These are phyloP conservation scores for Fundulus diaphanus DNA, from an alignment of 2,797 vertebrate genomes.

Conservation along the genomic window DNA sequence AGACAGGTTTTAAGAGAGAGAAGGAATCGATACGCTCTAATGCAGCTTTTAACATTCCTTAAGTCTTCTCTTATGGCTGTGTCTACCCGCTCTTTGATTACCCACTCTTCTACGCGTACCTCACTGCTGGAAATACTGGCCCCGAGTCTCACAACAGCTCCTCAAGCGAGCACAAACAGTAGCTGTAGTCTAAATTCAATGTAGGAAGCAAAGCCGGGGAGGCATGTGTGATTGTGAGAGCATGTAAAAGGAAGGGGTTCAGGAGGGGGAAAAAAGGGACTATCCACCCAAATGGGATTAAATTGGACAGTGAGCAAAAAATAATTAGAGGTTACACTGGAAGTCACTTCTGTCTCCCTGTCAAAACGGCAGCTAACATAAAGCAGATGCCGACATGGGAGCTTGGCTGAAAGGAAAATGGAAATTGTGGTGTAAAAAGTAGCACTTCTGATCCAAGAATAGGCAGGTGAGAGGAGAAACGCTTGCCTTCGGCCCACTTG, in stretches of 20 bases:
- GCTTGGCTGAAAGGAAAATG: constrained; percentile 43
- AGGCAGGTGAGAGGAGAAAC: constrained; percentile 44
- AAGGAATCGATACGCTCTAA: constrained; percentile 61
- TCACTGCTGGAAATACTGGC: constrained; percentile 10
- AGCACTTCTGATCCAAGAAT: constrained; percentile 36
- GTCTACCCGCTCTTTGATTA: background rate
- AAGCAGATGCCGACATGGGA: constrained; percentile 70
- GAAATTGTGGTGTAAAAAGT: constrained; percentile 46
- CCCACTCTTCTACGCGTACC: background rate
- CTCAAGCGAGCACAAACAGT: constrained; percentile 4
- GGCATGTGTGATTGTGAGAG: constrained; percentile 8
- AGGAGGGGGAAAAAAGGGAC: constrained; percentile 13
- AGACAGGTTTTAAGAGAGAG: constrained; percentile 23
- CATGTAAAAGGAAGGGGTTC: constrained; percentile 8
- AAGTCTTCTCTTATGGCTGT: constrained; percentile 61
- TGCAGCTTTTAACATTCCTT: constrained; percentile 68
- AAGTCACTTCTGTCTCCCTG: constrained; percentile 42
- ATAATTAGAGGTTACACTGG: constrained; percentile 65
- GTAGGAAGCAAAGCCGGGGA: constrained; percentile 7
- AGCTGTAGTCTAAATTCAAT: constrained; percentile 28
- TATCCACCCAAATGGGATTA: constrained; percentile 53
- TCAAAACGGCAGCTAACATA: constrained; percentile 67
- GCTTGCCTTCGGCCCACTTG: background rate
- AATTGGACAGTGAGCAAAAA: constrained; percentile 60
- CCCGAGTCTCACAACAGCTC: constrained; percentile 13